Evolutionary conservation across 2,797 vertebrate species (phyloP), one percentile per base, ranked within the genome.

Genomic region (Falco berigora): DNA sequence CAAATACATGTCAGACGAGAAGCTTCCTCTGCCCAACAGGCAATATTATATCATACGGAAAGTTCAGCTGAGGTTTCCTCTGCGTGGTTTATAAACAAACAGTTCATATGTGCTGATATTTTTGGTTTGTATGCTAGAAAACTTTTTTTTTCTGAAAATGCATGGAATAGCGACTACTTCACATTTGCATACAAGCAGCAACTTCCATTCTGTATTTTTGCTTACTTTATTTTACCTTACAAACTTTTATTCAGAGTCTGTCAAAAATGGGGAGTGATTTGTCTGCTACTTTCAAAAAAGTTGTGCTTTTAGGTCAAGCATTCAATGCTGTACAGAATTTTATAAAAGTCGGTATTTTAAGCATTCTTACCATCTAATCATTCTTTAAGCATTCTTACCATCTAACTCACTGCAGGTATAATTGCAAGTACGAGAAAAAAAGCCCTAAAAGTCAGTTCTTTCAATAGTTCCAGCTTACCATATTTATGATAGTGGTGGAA

Each of bases 401-500:
- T 87, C 50, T 79, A 62, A 5, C 46, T 80, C 36, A 56, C n/a
- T 87, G 90, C 2, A 64, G 46, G 30, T 19, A 4, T 79, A 75
- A 61, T 62, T 81, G 14, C 50, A 90, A 84, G 68, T 59, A 71
- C 92, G 83, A 89, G 5, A 40, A 47, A 53, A 78, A 36, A 38
- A 44, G 27, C 44, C 44, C 8, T 22, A 13, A 5, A 80, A 81
- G 55, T 50, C 5, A 34, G 5, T 80, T 91, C 30, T 93, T 77
- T 49, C 53, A 55, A 2, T 79, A 55, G n/a, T 92, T 92, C 40
- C 27, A 83, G n/a, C 88, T 94, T 59, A 44, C 85, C 24, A 3
- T 68, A n/a, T 94, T 92, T 82, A 38, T 83, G 73, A 46, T 82
- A 64, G 71, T 78, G 89, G 49, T 84, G 71, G 89, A 94, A 91